Conservation (phyloP, 2,113 vertebrate genomes). For the Urocitellus parryii region DNA sequence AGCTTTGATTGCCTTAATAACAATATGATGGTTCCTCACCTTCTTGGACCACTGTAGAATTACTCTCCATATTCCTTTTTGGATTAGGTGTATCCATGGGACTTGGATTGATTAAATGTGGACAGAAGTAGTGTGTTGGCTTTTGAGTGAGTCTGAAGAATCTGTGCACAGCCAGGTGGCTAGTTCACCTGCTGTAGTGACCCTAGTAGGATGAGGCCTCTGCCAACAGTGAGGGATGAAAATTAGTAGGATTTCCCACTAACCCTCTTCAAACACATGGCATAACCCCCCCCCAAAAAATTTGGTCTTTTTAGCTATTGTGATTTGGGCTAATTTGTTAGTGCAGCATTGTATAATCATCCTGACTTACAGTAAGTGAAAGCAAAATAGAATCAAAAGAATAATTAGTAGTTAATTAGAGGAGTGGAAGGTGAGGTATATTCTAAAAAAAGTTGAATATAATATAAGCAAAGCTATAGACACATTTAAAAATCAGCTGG, state of each 20-base stretch:
- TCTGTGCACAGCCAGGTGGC: too few relatives aligned
- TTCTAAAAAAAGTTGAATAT: background rate
- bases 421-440: background rate
- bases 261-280: background rate
- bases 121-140: background rate
- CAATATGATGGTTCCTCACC: rapidly evolving
- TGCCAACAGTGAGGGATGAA: background rate
- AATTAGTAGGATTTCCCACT: background rate
- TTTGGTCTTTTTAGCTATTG: background rate
- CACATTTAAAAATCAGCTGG: background rate
- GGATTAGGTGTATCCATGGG: background rate
- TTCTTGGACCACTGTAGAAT: rapidly evolving
- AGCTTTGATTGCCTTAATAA: background rate
- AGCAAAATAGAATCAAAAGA: background rate
- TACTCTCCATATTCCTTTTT: background rate
- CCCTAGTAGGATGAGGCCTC: background rate
- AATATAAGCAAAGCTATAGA: background rate
- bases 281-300: background rate
- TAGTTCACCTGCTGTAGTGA: background rate
- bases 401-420: background rate
- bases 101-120: background rate
- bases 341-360: background rate
- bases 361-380: background rate
- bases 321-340: background rate
- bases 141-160: background rate